A percentile compares a stretch with the other conserved stretches of the same genome.
phyloP scores from a whole-genome alignment of 2,797 vertebrate species.

The Leucoraja ocellata region DNA sequence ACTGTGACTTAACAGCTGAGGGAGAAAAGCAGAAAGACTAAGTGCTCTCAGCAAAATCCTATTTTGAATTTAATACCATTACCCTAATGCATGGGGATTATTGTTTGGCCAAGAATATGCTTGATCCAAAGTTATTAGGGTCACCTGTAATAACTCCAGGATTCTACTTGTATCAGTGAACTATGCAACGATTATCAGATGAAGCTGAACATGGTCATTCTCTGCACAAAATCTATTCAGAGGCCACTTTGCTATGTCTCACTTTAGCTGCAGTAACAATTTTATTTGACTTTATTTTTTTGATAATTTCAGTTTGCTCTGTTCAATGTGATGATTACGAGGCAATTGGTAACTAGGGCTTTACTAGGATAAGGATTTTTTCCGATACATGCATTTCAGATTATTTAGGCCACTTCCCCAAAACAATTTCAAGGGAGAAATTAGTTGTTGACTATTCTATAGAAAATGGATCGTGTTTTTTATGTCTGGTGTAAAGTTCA shows the following conservation, averaged over 20 bases:
- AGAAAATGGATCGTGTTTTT: background rate
- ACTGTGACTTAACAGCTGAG: conserved; percentile 53
- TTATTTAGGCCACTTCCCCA: background rate
- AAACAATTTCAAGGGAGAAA: background rate
- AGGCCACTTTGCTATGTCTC: background rate
- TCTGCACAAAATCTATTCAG: background rate
- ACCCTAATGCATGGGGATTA: conserved; percentile 57
- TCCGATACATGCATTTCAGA: background rate
- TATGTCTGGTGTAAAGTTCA: background rate
- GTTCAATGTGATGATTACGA: background rate
- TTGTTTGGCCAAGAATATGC: conserved; percentile 57
- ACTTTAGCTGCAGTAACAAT: background rate
- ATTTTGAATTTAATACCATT: conserved; percentile 64
- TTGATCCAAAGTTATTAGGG: conserved; percentile 44
- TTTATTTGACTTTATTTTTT: background rate
- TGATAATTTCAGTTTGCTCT: background rate
- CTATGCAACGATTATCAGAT: conserved; percentile 45
- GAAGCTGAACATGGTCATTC: background rate
- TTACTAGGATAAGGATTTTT: background rate
- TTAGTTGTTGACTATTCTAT: background rate
- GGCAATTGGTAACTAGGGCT: background rate
- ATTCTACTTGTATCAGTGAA: conserved; percentile 45
- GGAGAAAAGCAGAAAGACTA: conserved; percentile 50
- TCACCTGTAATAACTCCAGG: conserved; percentile 40
- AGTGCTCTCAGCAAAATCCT: conserved; percentile 50